These are phyloP conservation scores for Cosmopolites sordidus DNA, from an alignment of 2,888 invertebrate species.

Conservation along the genomic window DNA sequence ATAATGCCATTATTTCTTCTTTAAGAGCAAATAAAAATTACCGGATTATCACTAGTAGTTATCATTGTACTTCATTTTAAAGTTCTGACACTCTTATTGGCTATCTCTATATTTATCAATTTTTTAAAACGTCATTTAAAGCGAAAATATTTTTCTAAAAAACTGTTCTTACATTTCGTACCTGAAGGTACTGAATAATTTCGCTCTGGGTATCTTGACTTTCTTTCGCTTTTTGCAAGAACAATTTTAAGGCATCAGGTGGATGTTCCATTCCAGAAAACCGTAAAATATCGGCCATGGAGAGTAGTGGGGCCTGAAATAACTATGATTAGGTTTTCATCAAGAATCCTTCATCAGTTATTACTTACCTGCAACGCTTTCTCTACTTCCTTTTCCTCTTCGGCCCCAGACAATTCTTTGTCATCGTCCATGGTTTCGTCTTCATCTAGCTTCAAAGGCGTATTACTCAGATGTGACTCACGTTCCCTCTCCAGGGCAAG, in stretches of 20 bases:
- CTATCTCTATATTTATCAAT: no score
- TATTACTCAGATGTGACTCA: conserved; percentile 56
- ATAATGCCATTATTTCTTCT: no score
- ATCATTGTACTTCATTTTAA: no score
- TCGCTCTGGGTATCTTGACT: conserved; percentile 38
- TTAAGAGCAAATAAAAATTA: no score
- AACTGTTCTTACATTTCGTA: conserved; percentile 9
- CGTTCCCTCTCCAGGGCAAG: conserved; percentile 67
- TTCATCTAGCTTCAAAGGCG: conserved; percentile 46
- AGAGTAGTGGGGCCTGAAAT: conserved; percentile 50
- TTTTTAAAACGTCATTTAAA: no score
- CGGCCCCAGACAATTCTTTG: conserved; percentile 56
- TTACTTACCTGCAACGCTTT: conserved; percentile 49
- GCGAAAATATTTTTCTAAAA: not conserved
- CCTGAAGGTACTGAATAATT: conserved; percentile 50
- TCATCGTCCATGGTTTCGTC: conserved; percentile 57
- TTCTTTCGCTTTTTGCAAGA: conserved; percentile 52
- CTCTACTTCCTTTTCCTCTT: conserved; percentile 59
- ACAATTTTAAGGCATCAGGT: conserved; percentile 52
- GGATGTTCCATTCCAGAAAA: conserved; percentile 53
- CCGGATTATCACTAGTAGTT: no score
- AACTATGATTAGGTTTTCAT: not conserved
- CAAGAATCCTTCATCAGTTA: not conserved
- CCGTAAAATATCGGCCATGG: conserved; percentile 57
- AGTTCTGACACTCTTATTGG: no score